Base-by-base conservation (phyloP, 2,113 vertebrate genomes). In the Turnix velox region DNA sequence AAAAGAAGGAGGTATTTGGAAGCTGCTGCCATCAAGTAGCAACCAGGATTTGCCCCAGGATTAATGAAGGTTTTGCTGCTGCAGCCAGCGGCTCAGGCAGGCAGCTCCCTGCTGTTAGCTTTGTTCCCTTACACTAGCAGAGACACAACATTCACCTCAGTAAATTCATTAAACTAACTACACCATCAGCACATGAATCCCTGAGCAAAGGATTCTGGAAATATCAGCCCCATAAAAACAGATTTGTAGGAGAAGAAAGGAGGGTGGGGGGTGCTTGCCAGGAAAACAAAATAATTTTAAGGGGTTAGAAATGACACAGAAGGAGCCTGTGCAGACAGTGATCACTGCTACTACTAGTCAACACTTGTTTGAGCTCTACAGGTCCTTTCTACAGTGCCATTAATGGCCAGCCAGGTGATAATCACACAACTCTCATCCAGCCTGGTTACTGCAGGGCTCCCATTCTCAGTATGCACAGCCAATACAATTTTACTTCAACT, bases 391-490 rank as follows among this genome's bases (percentile, higher is more conserved):
- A 22, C 22, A 22, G 39, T 25, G 63, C 71, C 68, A 62, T 80
- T 76, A 37, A 46, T 58, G 69, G 7, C 9, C 11, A 71, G 87
- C 30, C 8, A 1, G 7, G 31, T 80, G 74, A 45, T 89, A 77
- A 31, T 15, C 68, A 81, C 84, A 43, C 89, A 89, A 66, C 87
- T 43, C 35, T 22, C 17, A 19, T 20, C 78, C 2, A 24, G 87
- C 86, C 80, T 37, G 52, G 14, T 93, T 82, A 82, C 69, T 75
- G 66, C 74, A 73, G 67, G 87, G 81, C 31, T 95, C 94, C 88
- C 58, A 46, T 89, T 92, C 91, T 87, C 96, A 93, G 88, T 46
- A 2, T 66, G 73, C 69, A 20, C 48, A 84, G 71, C 62, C 88
- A 91, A 2, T 46, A 46, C 35, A 17, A 30, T 7, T 87, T 71